A percentile compares a stretch with the other conserved stretches of the same genome.
Conservation (phyloP, 2,888 invertebrate genomes). For the Cryptops parisi region DNA sequence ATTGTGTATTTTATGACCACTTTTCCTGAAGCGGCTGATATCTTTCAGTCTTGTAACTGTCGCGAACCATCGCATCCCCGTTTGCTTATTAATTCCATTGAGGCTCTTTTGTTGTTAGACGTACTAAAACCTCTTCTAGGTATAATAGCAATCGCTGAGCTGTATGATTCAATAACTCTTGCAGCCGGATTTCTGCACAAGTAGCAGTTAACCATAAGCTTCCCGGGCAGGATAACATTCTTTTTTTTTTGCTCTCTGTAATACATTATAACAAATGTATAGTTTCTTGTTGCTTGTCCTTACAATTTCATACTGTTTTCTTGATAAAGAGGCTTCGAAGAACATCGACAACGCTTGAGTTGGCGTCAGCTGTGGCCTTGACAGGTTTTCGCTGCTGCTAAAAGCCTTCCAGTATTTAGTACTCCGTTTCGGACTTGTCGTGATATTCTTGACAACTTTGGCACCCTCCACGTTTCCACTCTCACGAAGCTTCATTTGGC, state of each 20-base stretch:
- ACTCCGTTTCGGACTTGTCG: background rate
- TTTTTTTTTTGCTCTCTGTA: background rate
- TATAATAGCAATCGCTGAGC: background rate
- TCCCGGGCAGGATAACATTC: background rate
- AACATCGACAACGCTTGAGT: background rate
- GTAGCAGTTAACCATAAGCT: background rate
- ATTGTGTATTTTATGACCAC: no score
- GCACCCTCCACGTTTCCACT: background rate
- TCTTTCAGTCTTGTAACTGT: no score
- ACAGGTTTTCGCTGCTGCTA: background rate
- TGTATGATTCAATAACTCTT: background rate
- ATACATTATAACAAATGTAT: background rate
- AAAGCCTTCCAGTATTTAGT: background rate
- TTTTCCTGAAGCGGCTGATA: no score
- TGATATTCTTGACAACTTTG: background rate
- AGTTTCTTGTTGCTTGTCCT: background rate
- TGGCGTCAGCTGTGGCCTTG: background rate
- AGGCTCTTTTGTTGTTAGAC: no score
- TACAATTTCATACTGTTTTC: background rate
- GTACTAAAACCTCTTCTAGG: no score
- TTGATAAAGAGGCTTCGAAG: background rate
- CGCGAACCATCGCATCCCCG: no score
- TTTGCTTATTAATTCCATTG: no score
- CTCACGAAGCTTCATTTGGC: background rate
- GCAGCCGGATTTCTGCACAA: background rate